Conservation (phyloP, 2,113 vertebrate species). For the Esox niger region DNA sequence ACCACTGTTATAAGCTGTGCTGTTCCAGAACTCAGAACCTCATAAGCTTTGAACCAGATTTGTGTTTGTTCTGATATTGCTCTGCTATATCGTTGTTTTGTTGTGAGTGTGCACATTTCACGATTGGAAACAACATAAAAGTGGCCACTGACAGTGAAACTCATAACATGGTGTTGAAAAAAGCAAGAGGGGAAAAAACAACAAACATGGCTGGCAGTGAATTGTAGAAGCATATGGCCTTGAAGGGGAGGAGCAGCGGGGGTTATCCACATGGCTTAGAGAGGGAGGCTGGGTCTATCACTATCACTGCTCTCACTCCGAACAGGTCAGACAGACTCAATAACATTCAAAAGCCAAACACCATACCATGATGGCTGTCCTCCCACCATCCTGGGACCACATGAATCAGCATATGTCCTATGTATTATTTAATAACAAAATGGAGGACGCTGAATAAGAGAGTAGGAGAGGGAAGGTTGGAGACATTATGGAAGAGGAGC, state of each 20-base stretch:
- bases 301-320: conserved; percentile 10
- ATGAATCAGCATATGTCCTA: conserved; percentile 14
- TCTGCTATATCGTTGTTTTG: not conserved
- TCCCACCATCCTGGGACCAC: conserved; percentile 1
- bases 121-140: conserved; percentile 6
- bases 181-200: conserved; percentile 3
- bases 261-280: conserved; percentile 36
- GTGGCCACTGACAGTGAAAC: conserved; percentile 20
- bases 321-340: conserved; percentile 1
- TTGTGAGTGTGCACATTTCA: not conserved
- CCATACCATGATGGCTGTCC: too few species aligned
- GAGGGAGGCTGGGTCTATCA: conserved; percentile 17
- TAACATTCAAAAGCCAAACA: not conserved
- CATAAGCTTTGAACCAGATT: too few species aligned
- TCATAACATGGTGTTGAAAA: conserved; percentile 34
- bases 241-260: conserved; percentile 31
- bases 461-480: conserved; percentile 7
- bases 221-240: conserved; percentile 57
- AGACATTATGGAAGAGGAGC: conserved; percentile 4
- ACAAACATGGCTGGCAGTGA: conserved; percentile 42
- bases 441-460: conserved; percentile 24
- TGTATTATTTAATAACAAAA: conserved; percentile 32
- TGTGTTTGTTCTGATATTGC: too few species aligned
- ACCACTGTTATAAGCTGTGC: too few species aligned
- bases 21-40: too few species aligned